Conservation (phyloP, 1,140 invertebrate genomes). For the Pissodes strobi region DNA sequence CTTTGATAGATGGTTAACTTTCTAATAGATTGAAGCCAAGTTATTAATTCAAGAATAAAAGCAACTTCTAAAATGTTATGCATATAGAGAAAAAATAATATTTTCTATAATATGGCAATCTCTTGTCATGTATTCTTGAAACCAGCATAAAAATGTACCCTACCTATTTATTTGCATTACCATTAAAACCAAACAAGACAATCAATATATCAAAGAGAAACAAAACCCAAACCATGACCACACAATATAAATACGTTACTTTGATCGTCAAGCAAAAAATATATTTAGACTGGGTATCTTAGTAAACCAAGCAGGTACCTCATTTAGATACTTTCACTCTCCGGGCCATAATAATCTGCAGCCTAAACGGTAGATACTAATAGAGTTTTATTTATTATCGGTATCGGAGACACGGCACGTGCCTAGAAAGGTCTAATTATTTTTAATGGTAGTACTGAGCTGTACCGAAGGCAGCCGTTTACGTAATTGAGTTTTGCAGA, state of each 20-base stretch:
- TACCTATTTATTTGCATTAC: too few relatives aligned
- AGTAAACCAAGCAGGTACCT: slow-evolving; percentile 10
- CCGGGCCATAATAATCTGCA: slow-evolving; percentile 17
- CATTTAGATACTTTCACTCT: slow-evolving; percentile 22
- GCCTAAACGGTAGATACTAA: slow-evolving; percentile 23
- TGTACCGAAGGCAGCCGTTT: slow-evolving; percentile 12
- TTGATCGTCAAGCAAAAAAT: slow-evolving; percentile 9
- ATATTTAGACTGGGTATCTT: slow-evolving; percentile 8
- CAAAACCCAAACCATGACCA: not conserved
- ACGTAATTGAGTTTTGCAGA: slow-evolving; percentile 14
- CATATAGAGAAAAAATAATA: too few relatives aligned
- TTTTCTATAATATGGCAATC: too few relatives aligned
- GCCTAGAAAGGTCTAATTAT: slow-evolving; percentile 32
- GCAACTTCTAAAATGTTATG: too few relatives aligned
- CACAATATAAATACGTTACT: not conserved
- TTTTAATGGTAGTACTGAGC: slow-evolving; percentile 22
- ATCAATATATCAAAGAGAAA: not conserved
- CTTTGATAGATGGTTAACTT: too few relatives aligned
- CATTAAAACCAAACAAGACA: too few relatives aligned
- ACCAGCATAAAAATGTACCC: too few relatives aligned
- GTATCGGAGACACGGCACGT: slow-evolving; percentile 20
- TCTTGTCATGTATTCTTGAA: too few relatives aligned
- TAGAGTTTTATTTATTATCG: slow-evolving; percentile 20
- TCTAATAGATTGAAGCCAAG: too few relatives aligned
- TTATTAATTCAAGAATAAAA: too few relatives aligned